Conservation (phyloP, 2,113 vertebrate genomes). For the Syngnathoides biaculeatus region DNA sequence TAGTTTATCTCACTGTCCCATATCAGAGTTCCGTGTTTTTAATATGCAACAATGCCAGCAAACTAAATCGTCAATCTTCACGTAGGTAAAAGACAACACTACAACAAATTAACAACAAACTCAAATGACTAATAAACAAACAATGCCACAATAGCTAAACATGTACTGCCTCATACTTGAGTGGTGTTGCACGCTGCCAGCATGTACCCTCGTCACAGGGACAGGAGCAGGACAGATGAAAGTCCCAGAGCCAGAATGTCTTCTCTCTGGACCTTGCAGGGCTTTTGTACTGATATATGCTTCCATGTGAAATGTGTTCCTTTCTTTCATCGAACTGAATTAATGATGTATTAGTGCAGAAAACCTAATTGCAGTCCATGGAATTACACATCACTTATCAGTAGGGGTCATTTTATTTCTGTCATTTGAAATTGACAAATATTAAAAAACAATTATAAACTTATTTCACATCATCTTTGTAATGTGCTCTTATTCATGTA, state of each 20-base stretch:
- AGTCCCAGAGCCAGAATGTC: background rate
- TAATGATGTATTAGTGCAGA: background rate
- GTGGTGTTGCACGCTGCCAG: background rate
- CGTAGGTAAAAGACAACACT: background rate
- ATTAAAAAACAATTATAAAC: background rate
- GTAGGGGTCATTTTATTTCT: background rate
- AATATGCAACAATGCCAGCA: background rate
- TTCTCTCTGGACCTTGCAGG: constrained; percentile 10
- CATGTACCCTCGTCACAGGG: background rate
- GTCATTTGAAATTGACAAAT: background rate
- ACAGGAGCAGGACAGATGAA: background rate
- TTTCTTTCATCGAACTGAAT: background rate
- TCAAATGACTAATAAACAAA: background rate
- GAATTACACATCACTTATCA: background rate
- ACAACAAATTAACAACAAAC: background rate
- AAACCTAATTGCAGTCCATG: background rate
- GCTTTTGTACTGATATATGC: background rate
- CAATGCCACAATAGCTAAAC: background rate
- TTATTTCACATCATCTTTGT: background rate
- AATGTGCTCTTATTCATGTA: background rate
- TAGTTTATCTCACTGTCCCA: no score
- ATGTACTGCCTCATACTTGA: constrained; percentile 2
- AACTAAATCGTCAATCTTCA: background rate
- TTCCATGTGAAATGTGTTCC: background rate
- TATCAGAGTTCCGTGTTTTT: background rate